Evolutionary conservation across 2,113 vertebrate species (phyloP), one percentile per base, ranked within the genome.

Genomic region (Euleptes europaea): DNA sequence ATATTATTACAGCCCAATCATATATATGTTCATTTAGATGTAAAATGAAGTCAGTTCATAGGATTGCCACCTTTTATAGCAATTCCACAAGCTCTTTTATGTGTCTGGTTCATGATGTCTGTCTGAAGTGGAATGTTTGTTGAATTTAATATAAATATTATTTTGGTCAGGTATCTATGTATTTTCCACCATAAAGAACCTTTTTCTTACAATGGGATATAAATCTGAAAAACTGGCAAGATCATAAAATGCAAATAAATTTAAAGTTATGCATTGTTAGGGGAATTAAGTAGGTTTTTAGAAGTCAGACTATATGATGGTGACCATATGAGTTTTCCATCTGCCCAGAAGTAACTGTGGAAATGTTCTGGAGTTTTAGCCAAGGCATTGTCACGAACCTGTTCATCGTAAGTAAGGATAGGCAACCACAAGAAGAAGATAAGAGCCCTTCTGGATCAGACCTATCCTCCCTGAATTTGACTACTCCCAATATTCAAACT

Each of bases 51-150:
- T 73, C 19, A 73, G 8, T 72, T 40, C 70, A 40, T 35, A 40
- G 31, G 35, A 70, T 40, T 38, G 14, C 17, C 17, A 21, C 74
- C 85, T 73, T 82, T 70, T 66, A 17, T 26, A 6, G 13, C 65
- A 77, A 26, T 75, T 90, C 79, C 80, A 31, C 23, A 83, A 40
- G 80, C 1, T 83, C 26, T 26, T 72, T 85, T 8, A 72, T 83
- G 21, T 28, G 35, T 0, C 0, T 6, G 38, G 19, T 51, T 72
- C 60, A 35, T 0, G 0, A 35, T 63, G 26, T 21, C n/a, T n/a
- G n/a, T n/a, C 83, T 82, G 38, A 78, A 0, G 0, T 54, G 31
- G 42, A n/a, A 33, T 78, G 26, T 42, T 90, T 8, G 5, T 78
- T 14, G 0, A 0, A 70, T 7, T 1, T 70, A 14, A 26, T 60